Conservation (phyloP, 2,113 vertebrate genomes). For the cat (Felis catus) region DNA sequence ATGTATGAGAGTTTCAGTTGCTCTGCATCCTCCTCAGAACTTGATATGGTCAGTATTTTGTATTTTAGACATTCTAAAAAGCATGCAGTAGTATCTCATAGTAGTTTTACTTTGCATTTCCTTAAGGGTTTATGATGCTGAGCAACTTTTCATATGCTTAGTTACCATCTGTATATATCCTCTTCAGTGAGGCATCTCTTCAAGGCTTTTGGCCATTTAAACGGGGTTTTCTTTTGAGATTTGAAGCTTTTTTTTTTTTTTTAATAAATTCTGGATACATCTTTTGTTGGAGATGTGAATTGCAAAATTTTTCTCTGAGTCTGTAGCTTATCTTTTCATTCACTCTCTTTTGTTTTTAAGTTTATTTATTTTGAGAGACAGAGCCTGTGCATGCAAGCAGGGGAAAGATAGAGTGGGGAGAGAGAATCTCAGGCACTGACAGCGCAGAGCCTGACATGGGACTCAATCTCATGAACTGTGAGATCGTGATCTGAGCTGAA, state of each 20-base stretch:
- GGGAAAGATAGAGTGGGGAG: no score
- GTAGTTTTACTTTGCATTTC: not conserved
- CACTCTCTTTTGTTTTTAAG: no score
- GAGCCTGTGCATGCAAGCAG: no score
- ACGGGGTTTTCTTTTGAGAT: not conserved
- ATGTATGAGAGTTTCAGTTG: not conserved
- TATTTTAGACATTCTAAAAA: not conserved
- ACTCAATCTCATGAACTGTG: no score
- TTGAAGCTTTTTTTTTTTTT: not conserved
- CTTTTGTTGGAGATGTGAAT: not conserved
- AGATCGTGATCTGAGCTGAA: no score
- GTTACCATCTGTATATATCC: not conserved
- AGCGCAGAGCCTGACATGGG: no score
- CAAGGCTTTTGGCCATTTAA: not conserved
- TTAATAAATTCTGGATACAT: not conserved
- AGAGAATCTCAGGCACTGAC: no score
- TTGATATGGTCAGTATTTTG: not conserved
- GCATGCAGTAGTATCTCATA: not conserved
- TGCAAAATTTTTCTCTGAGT: not conserved
- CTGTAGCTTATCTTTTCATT: not conserved
- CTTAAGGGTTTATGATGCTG: not conserved
- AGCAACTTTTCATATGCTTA: not conserved
- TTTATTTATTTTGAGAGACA: no score
- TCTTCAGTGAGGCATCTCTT: not conserved
- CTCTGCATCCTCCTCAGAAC: not conserved